Conservation (phyloP, 2,888 invertebrate species). For the Thysanoteuthis rhombus region DNA sequence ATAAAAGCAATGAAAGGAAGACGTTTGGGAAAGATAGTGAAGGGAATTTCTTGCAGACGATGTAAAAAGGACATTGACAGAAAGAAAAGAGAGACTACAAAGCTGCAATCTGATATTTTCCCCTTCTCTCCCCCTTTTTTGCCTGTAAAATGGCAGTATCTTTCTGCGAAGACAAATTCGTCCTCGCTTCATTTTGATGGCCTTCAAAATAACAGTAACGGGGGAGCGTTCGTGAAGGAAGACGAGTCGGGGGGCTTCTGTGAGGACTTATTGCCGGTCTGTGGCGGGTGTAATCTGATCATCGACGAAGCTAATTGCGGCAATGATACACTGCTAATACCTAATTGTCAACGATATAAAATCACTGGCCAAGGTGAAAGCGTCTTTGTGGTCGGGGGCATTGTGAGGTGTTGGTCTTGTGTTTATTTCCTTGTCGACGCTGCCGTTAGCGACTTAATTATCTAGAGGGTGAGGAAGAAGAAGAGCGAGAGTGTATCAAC, state of each 20-base stretch:
- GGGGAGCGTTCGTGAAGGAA: not conserved
- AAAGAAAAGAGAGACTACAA: too few relatives aligned
- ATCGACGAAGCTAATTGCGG: not conserved
- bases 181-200: not conserved
- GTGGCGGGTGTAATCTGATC: not conserved
- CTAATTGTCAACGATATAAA: not conserved
- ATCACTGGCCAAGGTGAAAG: not conserved
- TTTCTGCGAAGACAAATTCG: not conserved
- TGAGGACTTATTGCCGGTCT: not conserved
- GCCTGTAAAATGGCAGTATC: not conserved
- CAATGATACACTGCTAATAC: conserved; percentile 1
- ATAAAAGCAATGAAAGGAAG: too few relatives aligned
- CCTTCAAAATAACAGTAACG: not conserved
- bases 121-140: not conserved
- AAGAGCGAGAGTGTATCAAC: not conserved
- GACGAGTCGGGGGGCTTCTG: not conserved
- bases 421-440: conserved; percentile 12
- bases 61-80: too few relatives aligned
- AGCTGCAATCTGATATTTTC: not conserved
- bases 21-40: too few relatives aligned
- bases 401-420: not conserved
- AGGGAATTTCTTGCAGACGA: too few relatives aligned
- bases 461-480: not conserved
- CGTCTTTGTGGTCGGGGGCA: not conserved
- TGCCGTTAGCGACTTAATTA: not conserved